Base-by-base conservation (phyloP, 2,113 vertebrate genomes). In the Pogona vitticeps region DNA sequence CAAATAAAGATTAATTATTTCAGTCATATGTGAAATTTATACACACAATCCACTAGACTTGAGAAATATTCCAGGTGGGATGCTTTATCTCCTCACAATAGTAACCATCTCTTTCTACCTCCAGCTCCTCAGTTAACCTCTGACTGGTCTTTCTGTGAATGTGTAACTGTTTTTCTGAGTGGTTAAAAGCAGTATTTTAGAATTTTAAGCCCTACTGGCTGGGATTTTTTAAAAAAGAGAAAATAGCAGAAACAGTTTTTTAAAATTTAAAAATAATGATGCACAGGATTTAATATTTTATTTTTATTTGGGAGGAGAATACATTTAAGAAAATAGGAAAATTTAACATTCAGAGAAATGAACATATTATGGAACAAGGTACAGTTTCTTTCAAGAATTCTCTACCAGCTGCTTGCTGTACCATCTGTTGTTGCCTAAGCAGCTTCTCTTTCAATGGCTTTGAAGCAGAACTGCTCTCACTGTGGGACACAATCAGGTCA, bases 401-500 rank as follows among this genome's bases (percentile, higher is more conserved):
- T 75, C 85, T 90, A 87, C 94, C 95, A 95, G 95, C 96, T 96
- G 96, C 95, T 94, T 92, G 93, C 79, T 88, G 87, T 92, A 90
- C 96, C 96, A 97, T 97, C 97, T 97, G 96, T 94, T 95, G 94
- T 86, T 85, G 91, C 93, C 94, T 90, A 87, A 95, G 95, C 91
- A 91, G 94, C 89, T 95, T 95, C 94, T 92, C 93, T 80, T 93
- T 95, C 91, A 96, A 94, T 93, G 92, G 94, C 90, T 95, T 90
- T 95, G 92, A 95, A 95, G 94, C 94, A 94, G 88, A 95, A 93
- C 94, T 92, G 89, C 92, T 96, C 89, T 91, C 94, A 83, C 95
- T 96, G 96, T 88, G 90, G 85, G 94, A 94, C 93, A 94, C 94
- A 93, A 97, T 96, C 95, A 94, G 94, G 95, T 97, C 96, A 97